Evolutionary conservation across 1,140 invertebrate genomes (phyloP), one percentile per base, ranked within the genome.

Genomic region (Caenorhabditis elegans): DNA sequence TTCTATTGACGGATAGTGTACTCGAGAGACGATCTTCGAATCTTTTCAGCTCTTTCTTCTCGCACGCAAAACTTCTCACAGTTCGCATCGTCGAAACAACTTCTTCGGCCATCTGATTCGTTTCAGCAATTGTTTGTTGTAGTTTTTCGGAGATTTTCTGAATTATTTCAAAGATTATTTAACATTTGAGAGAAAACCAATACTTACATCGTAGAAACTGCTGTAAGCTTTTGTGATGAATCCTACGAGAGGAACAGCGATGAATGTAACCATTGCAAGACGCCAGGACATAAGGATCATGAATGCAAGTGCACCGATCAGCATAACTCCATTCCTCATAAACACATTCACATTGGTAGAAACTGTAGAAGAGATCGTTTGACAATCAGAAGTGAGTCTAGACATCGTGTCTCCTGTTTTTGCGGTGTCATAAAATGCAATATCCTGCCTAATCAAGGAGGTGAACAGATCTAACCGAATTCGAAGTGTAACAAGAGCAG

Each of bases 271-370:
- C 53, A 91, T 60, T 17, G 87, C 89, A 15, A 91, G 82, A 47
- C 87, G 80, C 90, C 90, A 91, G 46, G 89, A 90, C 51, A 91
- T 79, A 31, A 85, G 87, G 46, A 90, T 86, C 90, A 91, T 91
- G 77, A 91, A 90, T 11, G 89, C 76, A 10, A 91, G 86, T 24
- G 87, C 84, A 0, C 88, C 89, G 31, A 84, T 77, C 43, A 90
- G 79, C 86, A 88, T 90, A 5, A 90, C 78, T 24, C 70, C 80
- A 51, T 86, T 89, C 13, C 89, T 65, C 24, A 90, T 77, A 47
- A 90, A 88, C 15, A 89, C 85, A 46, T 88, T 88, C 1, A 87
- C 34, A 76, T 87, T 88, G 3, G 77, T 83, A 10, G 86, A 80
- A 31, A 87, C 79, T n/a, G 78, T 82, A 3, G 83, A 70, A 26